Percentiles rank a stretch among this genome's conserved stretches.
phyloP scores from a whole-genome alignment of 2,113 vertebrate species.

The Symphodus melops region DNA sequence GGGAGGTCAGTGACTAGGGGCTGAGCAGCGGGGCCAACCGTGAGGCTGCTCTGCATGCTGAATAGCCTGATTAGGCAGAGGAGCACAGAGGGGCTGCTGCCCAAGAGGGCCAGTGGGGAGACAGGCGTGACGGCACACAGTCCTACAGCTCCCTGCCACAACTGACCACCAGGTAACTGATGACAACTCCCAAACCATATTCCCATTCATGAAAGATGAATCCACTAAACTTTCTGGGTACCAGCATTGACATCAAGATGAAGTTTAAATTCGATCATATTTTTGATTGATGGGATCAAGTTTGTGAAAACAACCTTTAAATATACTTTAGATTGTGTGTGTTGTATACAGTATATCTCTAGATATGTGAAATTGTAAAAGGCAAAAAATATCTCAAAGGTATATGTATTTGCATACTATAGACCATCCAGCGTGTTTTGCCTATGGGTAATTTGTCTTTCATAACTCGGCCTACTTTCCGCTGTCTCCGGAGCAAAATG shows the following conservation, averaged over 20 bases:
- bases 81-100: slow-evolving; percentile 63
- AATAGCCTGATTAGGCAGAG: slow-evolving; percentile 78
- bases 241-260: neutral
- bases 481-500: slow-evolving; percentile 51
- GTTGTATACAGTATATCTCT: slow-evolving; percentile 13
- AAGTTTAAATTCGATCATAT: neutral
- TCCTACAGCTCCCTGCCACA: slow-evolving; percentile 55
- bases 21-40: slow-evolving; percentile 63
- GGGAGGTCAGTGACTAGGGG: slow-evolving; percentile 77
- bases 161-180: slow-evolving; percentile 64
- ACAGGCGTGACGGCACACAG: slow-evolving; percentile 66
- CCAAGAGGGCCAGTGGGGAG: slow-evolving; percentile 61
- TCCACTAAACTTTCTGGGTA: neutral
- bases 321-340: slow-evolving; percentile 10
- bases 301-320: slow-evolving; percentile 13
- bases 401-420: slow-evolving; percentile 44
- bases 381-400: slow-evolving; percentile 7
- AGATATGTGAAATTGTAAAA: slow-evolving; percentile 7
- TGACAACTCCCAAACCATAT: slow-evolving; percentile 51
- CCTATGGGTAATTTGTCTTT: slow-evolving; percentile 37
- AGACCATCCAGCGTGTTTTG: slow-evolving; percentile 20
- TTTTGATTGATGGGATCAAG: neutral
- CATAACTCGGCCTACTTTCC: slow-evolving; percentile 37
- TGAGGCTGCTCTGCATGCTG: slow-evolving; percentile 76
- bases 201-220: slow-evolving; percentile 14